phyloP scores from a whole-genome alignment of 2,113 vertebrate species.

The Paratilapia polleni region DNA sequence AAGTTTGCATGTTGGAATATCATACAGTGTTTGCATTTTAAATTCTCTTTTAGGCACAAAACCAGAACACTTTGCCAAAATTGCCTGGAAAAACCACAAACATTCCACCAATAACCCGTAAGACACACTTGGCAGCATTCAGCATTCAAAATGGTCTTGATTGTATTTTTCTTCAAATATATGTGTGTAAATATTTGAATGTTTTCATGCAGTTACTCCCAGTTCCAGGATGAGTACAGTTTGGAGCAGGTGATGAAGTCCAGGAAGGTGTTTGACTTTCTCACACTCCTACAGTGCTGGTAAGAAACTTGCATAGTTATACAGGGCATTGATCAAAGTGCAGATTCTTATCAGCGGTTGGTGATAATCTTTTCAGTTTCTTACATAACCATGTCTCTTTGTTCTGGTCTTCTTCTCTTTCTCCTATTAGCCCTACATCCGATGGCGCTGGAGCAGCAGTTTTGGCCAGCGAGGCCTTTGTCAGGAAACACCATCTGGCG shows the following conservation, averaged over 20 bases:
- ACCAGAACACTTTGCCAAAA: conserved; percentile 95
- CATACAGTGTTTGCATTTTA: background rate
- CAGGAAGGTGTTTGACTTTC: conserved; percentile 87
- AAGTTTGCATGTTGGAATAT: background rate
- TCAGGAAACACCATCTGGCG: conserved; percentile 82
- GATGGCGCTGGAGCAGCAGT: conserved; percentile 93
- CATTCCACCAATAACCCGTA: conserved; percentile 97
- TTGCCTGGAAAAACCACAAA: conserved; percentile 98
- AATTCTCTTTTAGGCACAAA: conserved; percentile 85
- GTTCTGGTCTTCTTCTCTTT: background rate
- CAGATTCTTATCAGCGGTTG: background rate
- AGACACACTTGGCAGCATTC: conserved; percentile 50
- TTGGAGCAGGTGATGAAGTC: conserved; percentile 90
- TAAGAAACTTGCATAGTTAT: conserved; percentile 74
- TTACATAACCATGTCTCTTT: background rate
- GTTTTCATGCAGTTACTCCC: conserved; percentile 85
- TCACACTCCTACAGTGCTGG: conserved; percentile 96
- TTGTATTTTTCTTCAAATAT: background rate
- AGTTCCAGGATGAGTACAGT: conserved; percentile 91
- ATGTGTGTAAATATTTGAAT: background rate
- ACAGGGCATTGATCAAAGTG: background rate
- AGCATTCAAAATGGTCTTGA: background rate
- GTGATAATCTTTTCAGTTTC: background rate
- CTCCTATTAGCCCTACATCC: conserved; percentile 86
- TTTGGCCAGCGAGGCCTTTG: conserved; percentile 89